Evolutionary conservation across 2,797 vertebrate species (phyloP).

Genomic region (Chloroceryle inda): DNA sequence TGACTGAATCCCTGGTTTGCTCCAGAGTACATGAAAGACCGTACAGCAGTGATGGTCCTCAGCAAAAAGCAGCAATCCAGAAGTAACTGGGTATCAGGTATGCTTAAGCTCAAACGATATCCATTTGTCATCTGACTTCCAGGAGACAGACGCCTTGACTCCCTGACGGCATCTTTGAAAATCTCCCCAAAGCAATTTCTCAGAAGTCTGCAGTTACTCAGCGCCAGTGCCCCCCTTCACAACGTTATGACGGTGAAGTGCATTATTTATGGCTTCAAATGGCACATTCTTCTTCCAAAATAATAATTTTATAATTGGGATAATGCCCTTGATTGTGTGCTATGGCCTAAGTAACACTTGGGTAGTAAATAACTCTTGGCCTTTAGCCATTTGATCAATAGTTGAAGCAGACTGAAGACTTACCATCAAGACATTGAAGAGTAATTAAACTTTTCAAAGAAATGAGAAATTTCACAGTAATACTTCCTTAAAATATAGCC

Average conservation of each 20-base stretch:
- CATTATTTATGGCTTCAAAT: conserved; percentile 67
- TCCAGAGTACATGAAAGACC: background rate
- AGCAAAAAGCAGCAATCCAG: background rate
- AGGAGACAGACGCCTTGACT: background rate
- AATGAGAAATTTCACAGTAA: background rate
- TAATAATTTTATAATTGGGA: background rate
- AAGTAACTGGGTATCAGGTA: background rate
- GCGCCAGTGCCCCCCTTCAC: background rate
- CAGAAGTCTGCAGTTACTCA: conserved; percentile 10
- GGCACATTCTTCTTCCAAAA: conserved; percentile 13
- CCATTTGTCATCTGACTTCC: background rate
- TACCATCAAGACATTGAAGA: background rate
- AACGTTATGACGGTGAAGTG: background rate
- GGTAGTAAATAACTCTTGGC: conserved; percentile 21
- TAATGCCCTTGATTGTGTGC: background rate
- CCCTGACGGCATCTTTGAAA: background rate
- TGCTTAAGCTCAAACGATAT: background rate
- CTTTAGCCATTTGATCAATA: conserved; percentile 27
- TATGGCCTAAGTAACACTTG: conserved; percentile 13
- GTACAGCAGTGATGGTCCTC: rapidly evolving
- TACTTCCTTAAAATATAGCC: background rate
- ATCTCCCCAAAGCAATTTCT: conserved; percentile 21
- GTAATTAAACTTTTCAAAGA: background rate
- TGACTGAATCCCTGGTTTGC: rapidly evolving
- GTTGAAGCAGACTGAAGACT: background rate